These are phyloP conservation scores for Diplogasteroides magnus DNA, from an alignment of 1,140 invertebrate genomes.

Conservation along the genomic window DNA sequence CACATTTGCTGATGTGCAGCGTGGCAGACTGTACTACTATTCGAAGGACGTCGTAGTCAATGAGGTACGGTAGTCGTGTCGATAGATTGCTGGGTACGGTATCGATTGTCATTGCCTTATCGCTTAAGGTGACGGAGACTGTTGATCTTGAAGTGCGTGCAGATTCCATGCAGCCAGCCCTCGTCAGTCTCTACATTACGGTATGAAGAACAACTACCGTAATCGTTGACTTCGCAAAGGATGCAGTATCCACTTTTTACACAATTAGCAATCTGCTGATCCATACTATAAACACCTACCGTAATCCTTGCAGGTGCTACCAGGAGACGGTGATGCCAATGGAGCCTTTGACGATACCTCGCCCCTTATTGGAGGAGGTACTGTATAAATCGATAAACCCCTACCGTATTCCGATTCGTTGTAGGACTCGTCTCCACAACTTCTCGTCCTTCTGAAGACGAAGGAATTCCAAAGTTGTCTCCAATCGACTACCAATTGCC, in stretches of 20 bases:
- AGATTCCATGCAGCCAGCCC: slow-evolving; percentile 25
- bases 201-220: slow-evolving; percentile 12
- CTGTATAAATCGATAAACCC: too few relatives aligned
- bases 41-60: slow-evolving; percentile 8
- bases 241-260: background rate
- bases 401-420: background rate
- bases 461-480: slow-evolving; percentile 3
- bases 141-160: slow-evolving; percentile 23
- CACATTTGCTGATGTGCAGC: slow-evolving; percentile 42
- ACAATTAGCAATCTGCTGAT: slow-evolving; percentile 2
- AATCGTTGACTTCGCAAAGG: background rate
- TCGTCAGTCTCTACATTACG: slow-evolving; percentile 22
- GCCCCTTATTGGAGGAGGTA: background rate
- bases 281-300: background rate
- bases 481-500: slow-evolving; percentile 7
- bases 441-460: background rate
- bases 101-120: background rate
- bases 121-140: slow-evolving; percentile 15
- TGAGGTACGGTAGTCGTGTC: too few relatives aligned
- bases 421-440: background rate
- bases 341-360: background rate
- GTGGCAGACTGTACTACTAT: slow-evolving; percentile 22
- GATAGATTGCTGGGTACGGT: too few relatives aligned
- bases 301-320: too few relatives aligned
- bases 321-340: background rate